Conservation (phyloP, 2,888 invertebrate genomes). For the Blomia tropicalis region DNA sequence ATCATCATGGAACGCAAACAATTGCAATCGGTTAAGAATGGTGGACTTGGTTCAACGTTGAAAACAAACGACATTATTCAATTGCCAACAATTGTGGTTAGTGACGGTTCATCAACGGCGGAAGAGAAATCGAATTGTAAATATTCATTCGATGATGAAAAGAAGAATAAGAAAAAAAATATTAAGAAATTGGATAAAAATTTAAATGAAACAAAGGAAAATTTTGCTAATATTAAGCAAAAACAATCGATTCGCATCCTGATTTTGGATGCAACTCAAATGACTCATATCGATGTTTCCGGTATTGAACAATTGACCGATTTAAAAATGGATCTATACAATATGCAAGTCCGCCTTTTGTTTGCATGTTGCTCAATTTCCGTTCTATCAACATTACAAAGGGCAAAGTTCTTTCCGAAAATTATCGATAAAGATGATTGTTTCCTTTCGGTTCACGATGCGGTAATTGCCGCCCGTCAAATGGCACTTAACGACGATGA, state of each 20-base stretch:
- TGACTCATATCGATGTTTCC: not conserved
- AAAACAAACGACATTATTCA: not conserved
- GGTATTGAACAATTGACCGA: not conserved
- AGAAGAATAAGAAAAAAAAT: not conserved
- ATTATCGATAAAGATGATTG: not conserved
- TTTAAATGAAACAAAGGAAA: not conserved
- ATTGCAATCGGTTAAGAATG: not conserved
- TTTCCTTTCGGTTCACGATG: conserved; percentile 8
- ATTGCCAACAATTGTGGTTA: not conserved
- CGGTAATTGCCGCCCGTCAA: conserved; percentile 8
- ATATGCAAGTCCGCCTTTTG: not conserved
- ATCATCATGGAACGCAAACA: not conserved
- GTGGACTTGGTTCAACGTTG: not conserved
- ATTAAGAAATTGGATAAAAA: not conserved
- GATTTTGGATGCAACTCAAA: not conserved
- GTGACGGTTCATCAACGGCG: no score
- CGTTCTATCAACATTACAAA: not conserved
- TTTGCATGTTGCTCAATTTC: not conserved
- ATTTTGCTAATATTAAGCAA: not conserved
- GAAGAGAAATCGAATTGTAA: no score
- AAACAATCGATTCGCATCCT: not conserved
- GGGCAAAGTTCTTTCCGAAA: not conserved
- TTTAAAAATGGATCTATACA: not conserved
- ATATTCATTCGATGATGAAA: not conserved
- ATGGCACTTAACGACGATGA: no score